Base-by-base conservation (phyloP, 2,888 invertebrate genomes). In the Drosophila ochracea region DNA sequence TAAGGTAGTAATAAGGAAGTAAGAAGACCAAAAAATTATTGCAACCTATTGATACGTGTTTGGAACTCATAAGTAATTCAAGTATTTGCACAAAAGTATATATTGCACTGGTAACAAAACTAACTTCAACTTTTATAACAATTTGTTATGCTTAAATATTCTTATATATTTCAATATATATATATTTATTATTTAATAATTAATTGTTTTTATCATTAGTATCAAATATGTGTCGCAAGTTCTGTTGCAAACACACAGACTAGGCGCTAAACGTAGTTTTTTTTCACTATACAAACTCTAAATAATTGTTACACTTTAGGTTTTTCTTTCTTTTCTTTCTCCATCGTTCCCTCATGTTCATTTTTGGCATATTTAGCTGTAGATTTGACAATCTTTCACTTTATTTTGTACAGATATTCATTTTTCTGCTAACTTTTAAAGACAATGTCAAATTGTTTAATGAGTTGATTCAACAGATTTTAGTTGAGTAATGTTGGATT, bases 281-380 rank as follows among this genome's bases (percentile, higher is more conserved):
- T 76, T 73, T 83, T 86, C 70, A 64, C 90, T 86, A 89, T 90
- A 86, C 82, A 90, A 89, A 86, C 67, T 90, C 84, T 89, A 86
- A 86, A 89, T 84, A 86, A 90, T 86, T 89, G 86, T 86, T 86
- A 71, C 68, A 73, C 67, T 82, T 78, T 49, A 73, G 65, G 54
- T 25, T 70, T 67, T 68, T 82, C 31, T 33, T 19, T 39, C 41
- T 53, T 77, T 76, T 33, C 21, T 21, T 64, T 63, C 30, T 37
- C 37, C 53, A 54, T 63, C 37, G 37, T 58, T 57, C 60, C 68
- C 64, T 75, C 79, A 68, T 75, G 50, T 71, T 79, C 72, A 77
- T 89, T 89, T 91, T 92, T 92, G 92, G 91, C 90, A 92, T 91
- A 90, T 91, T 92, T 92, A 92, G 92, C 92, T 92, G 92, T 93